Evolutionary conservation across 2,888 invertebrate species (phyloP), one percentile per base, ranked within the genome.

Genomic region (Lochmaea capreae): DNA sequence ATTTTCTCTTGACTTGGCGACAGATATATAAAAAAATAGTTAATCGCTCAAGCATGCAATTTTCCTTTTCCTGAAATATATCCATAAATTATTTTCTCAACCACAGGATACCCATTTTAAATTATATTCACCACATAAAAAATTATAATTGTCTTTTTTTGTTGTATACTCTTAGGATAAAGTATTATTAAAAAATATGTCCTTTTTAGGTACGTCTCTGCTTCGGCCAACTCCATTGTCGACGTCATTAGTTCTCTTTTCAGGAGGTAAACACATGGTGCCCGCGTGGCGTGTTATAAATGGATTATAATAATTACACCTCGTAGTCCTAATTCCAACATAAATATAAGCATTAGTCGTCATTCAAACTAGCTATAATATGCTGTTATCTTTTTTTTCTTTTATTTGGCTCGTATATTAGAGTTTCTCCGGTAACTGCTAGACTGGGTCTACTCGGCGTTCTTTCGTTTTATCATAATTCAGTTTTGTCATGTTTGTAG

Each of bases 301-400:
- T 77, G 80, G 80, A 79, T 80, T 79, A 78, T 76, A 76, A 78
- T 80, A 77, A 77, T 77, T 70, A 59, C 59, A 73, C 61, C 70
- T 66, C 68, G 72, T 75, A 76, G 70, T 66, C 52, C 69, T 69
- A 69, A 69, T 69, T 69, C 69, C 69, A 69, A 74, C 77, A 77
- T 77, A 77, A 78, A 78, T 78, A 77, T 73, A 73, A 68, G 71
- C 68, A 73, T 76, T 76, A 76, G 52, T 65, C 73, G 72, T 69
- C 67, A 76, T 74, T 74, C 73, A 73, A 61, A 61, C 66, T n/a
- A 54, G 46, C 63, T 72, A 46, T 69, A 65, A 46, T 18, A n/a
- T 73, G 49, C 65, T 43, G 65, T 59, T 69, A 59, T 59, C 43
- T 43, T 68, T 12, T 58, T 68, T 68, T 68, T 59, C 61, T 61